Conservation (phyloP, 2,797 vertebrate genomes). For the Chlorospingus semifuscus region DNA sequence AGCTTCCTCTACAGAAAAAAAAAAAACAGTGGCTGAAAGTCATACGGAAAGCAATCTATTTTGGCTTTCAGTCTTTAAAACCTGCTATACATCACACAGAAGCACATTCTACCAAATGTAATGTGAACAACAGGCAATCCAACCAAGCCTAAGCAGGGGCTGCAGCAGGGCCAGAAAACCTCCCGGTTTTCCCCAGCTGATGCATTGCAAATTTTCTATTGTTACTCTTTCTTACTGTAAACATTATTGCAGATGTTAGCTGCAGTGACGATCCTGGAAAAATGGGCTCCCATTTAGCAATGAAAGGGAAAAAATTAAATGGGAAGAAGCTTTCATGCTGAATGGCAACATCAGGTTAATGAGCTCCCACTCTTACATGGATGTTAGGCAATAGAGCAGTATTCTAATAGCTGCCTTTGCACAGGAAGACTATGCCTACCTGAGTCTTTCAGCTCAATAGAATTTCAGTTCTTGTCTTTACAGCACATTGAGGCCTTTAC, state of each 20-base stretch:
- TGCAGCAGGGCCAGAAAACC: neutral
- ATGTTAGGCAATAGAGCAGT: neutral
- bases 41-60: neutral
- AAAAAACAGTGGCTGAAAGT: neutral
- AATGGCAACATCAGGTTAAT: neutral
- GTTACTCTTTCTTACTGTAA: neutral
- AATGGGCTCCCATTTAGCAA: neutral
- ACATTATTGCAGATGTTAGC: neutral
- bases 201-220: neutral
- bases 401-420: neutral
- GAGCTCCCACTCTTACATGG: neutral
- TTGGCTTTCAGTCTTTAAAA: neutral
- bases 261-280: neutral
- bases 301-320: neutral
- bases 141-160: neutral
- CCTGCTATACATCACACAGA: neutral
- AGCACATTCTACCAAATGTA: neutral
- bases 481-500: neutral
- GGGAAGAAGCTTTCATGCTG: neutral
- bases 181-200: neutral
- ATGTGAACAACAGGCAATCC: neutral
- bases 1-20: neutral
- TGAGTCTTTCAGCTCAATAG: conserved; percentile 13
- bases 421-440: neutral
- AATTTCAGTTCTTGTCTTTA: conserved; percentile 39